Base-by-base conservation (phyloP, 2,113 vertebrate genomes). In the Raphicerus campestris region DNA sequence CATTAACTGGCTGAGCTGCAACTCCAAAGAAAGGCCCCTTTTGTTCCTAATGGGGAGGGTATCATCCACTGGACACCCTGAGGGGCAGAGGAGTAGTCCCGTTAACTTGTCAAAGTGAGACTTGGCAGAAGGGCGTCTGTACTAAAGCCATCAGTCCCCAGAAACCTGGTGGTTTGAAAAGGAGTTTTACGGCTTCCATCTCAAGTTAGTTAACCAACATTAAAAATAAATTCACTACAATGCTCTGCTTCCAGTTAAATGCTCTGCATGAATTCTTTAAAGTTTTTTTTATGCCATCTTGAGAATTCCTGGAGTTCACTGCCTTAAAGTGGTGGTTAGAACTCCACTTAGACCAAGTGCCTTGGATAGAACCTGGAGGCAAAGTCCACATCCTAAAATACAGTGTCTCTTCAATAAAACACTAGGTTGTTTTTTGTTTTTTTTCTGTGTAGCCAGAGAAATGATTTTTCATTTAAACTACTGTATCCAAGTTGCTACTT, bases 1-100 rank as follows among this genome's bases (percentile, higher is more conserved):
- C 88, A 93, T 92, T 32, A 35, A 73, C 53, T 92, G 93, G 83
- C 77, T 35, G 78, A 92, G 39, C 94, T 93, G 93, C 73, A 89
- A 11, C 91, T 80, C 82, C 61, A 60, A 86, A 97, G 87, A 97
- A 97, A 95, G 83, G 28, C 73, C 80, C 47, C 55, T 88, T 96
- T 95, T 98, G 78, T 78, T 82, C 61, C 39, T 73, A 2, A 24
- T 5, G 75, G 63, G 87, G 51, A 96, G 49, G 42, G 47, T 32
- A 10, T 60, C 61, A 42, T 30, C 91, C 75, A 1, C 66, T 4
- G 89, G 70, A 32, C 35, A 83, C 32, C 73, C 63, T 10, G 56
- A 9, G 28, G 32, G 39, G 60, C 19, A 1, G 14, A 55, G 8
- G 26, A 55, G 28, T 7, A 3, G 49, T 10, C 92, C 87, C 3